A percentile compares a stretch with the other conserved stretches of the same genome.
Conservation (phyloP, 2,797 vertebrate genomes). For the Halcyon badia region DNA sequence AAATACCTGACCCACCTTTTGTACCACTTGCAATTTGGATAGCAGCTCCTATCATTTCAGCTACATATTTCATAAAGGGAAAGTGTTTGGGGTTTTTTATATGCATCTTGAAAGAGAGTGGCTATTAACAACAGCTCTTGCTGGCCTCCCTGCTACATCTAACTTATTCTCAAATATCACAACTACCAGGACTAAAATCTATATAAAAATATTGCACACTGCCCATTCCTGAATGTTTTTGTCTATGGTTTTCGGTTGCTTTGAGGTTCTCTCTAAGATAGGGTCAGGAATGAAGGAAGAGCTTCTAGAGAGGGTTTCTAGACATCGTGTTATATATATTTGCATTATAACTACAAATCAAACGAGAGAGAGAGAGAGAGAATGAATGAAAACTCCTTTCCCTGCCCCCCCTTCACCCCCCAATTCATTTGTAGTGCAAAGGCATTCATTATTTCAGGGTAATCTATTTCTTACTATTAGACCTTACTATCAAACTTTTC, state of each 20-base stretch:
- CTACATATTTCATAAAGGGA: background rate
- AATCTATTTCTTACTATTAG: background rate
- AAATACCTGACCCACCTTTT: background rate
- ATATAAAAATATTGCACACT: background rate
- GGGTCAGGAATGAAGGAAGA: background rate
- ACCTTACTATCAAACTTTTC: background rate
- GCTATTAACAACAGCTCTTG: conserved; percentile 33
- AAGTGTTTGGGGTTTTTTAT: background rate
- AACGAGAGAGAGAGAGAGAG: background rate
- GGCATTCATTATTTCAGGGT: background rate
- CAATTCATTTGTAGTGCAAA: background rate
- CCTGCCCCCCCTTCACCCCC: no score
- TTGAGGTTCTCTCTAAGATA: background rate
- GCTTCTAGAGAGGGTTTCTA: background rate
- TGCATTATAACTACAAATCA: conserved; percentile 16
- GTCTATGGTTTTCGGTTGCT: background rate
- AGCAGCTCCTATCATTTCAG: background rate
- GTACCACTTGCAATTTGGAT: background rate
- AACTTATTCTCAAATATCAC: conserved; percentile 18
- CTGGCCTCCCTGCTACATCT: background rate
- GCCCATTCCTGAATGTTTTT: background rate
- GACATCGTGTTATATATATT: background rate
- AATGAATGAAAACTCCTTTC: background rate
- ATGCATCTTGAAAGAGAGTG: background rate
- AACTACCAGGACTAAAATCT: conserved; percentile 14